Evolutionary conservation across 2,113 vertebrate genomes (phyloP).

Genomic region (Peucedramus taeniatus): DNA sequence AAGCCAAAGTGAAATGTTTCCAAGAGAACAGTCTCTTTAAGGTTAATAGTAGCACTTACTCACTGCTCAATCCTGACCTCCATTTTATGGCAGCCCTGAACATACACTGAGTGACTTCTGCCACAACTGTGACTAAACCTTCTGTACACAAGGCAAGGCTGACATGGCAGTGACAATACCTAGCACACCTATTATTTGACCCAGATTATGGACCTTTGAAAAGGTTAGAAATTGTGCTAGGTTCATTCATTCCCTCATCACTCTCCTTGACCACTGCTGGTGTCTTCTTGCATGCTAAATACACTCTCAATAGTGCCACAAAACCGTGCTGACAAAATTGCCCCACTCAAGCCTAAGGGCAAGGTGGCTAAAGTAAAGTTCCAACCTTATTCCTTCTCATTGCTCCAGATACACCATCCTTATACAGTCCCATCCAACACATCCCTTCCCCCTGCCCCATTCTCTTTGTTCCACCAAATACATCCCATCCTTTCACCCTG

Average conservation of each 20-base stretch:
- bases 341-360: neutral
- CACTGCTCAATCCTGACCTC: neutral
- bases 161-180: neutral
- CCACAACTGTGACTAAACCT: neutral
- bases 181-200: neutral
- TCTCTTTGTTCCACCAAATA: neutral
- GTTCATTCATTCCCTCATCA: neutral
- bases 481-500: neutral
- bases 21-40: neutral
- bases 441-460: neutral
- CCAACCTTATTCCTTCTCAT: neutral
- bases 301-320: neutral
- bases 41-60: neutral
- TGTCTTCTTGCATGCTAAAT: neutral
- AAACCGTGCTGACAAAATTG: neutral
- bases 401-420: neutral
- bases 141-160: neutral
- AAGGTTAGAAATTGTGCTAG: neutral
- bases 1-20: neutral
- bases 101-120: neutral
- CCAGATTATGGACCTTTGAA: neutral
- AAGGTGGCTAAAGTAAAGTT: neutral
- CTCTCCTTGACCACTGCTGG: neutral
- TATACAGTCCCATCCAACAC: neutral
- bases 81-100: neutral